phyloP scores from a whole-genome alignment of 2,888 invertebrate species.

The Strigamia transsilvanica region DNA sequence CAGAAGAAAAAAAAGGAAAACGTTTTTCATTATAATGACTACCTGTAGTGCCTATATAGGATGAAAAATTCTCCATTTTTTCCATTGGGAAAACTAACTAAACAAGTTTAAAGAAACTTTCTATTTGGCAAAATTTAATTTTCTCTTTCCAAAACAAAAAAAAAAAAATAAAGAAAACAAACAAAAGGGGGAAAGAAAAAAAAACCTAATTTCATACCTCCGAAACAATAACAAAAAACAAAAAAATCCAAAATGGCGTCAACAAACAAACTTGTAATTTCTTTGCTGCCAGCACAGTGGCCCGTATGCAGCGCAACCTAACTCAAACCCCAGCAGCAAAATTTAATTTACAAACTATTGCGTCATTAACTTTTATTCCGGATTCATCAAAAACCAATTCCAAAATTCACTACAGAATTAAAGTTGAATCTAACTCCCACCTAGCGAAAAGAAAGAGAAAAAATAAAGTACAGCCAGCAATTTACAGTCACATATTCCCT shows the following conservation, averaged over 20 bases:
- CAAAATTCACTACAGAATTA: conserved; percentile 14
- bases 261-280: neutral
- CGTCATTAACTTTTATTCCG: neutral
- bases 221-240: neutral
- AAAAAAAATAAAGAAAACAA: neutral
- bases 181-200: neutral
- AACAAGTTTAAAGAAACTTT: neutral
- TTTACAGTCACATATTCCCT: conserved; percentile 36
- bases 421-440: conserved; percentile 11
- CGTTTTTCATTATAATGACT: neutral
- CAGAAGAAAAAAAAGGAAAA: too few species aligned
- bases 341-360: neutral
- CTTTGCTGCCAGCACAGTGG: too few species aligned
- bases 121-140: neutral
- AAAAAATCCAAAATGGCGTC: conserved; percentile 6
- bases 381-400: conserved; percentile 18
- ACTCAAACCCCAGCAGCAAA: neutral
- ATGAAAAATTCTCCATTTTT: neutral
- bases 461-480: conserved; percentile 2
- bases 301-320: too few species aligned
- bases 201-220: conserved; percentile 20
- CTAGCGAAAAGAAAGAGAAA: neutral
- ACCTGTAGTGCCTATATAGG: neutral
- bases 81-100: neutral
- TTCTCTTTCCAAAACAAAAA: neutral